Base-by-base conservation (phyloP, 2,888 invertebrate genomes). In the Gasteruption jaculator region DNA sequence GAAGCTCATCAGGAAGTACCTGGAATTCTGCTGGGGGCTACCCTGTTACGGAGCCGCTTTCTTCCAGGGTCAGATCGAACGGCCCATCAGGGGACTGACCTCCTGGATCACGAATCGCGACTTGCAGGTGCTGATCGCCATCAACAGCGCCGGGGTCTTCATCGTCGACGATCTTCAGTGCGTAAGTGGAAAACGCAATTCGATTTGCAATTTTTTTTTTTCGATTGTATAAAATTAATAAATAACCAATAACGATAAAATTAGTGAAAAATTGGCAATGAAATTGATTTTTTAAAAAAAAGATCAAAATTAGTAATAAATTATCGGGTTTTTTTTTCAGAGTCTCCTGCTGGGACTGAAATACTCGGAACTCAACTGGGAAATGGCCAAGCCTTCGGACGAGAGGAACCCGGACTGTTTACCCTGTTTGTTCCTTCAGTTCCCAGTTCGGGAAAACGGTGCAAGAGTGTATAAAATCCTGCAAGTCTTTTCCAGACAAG, bases 31-130 rank as follows among this genome's bases (percentile, higher is more conserved):
- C 56, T 87, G 94, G 80, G 86, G 91, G 4, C 75, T 94, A 52
- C 91, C 87, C 34, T 90, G 86, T 70, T 94, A 91, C 72, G 94
- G 94, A 38, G 86, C 90, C 46, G 93, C 93, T 15, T 94, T 91
- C 75, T 95, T 95, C 73, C 88, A 89, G 75, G 94, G 93, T 6
- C 92, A 93, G 74, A 86, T 95, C 38, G 94, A 95, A 71, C 89
- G 91, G 71, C 93, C 93, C 0, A 85, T 89, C 1, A 79, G 89
- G 39, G 90, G 90, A 34, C 74, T 93, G 44, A 86, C 87, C 45
- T 87, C 90, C 41, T 77, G 92, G 60, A 79, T 92, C 43, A 88
- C 86, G 2, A 87, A 91, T 67, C 86, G 85, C 54, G 93, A 94
- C 68, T 80, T 91, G 51, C 86, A 91, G 4, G 90, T 96, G 14